Evolutionary conservation across 2,113 vertebrate genomes (phyloP).

Genomic region (Perca flavescens): DNA sequence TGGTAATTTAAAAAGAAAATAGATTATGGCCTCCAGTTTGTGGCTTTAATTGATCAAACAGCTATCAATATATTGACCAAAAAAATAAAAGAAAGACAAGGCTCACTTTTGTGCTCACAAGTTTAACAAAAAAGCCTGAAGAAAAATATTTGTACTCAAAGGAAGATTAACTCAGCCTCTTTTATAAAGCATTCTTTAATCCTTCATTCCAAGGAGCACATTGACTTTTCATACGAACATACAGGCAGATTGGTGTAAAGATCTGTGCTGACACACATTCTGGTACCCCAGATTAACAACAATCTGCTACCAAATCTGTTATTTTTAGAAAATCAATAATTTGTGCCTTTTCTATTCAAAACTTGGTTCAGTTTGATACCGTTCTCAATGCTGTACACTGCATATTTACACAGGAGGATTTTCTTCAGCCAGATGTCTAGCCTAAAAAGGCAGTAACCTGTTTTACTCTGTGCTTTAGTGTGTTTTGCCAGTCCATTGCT

Average conservation of each 20-base stretch:
- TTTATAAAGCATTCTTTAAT: constrained; percentile 5
- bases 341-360: constrained; percentile 22
- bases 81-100: background rate
- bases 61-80: background rate
- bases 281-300: constrained; percentile 14
- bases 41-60: background rate
- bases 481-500: background rate
- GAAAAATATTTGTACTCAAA: constrained; percentile 12
- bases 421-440: constrained; percentile 21
- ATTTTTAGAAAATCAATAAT: constrained; percentile 41
- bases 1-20: background rate
- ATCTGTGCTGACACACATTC: constrained; percentile 13
- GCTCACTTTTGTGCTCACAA: background rate
- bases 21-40: background rate
- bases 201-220: constrained; percentile 4
- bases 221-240: constrained; percentile 34
- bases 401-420: background rate
- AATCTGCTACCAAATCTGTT: constrained; percentile 39
- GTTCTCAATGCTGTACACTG: background rate
- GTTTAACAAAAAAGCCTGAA: constrained; percentile 2
- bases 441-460: background rate
- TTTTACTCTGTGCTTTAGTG: background rate
- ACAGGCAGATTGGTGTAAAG: constrained; percentile 20
- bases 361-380: background rate
- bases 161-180: constrained; percentile 7